Evolutionary conservation across 2,888 invertebrate genomes (phyloP).

Genomic region (Diplolepis rosae): DNA sequence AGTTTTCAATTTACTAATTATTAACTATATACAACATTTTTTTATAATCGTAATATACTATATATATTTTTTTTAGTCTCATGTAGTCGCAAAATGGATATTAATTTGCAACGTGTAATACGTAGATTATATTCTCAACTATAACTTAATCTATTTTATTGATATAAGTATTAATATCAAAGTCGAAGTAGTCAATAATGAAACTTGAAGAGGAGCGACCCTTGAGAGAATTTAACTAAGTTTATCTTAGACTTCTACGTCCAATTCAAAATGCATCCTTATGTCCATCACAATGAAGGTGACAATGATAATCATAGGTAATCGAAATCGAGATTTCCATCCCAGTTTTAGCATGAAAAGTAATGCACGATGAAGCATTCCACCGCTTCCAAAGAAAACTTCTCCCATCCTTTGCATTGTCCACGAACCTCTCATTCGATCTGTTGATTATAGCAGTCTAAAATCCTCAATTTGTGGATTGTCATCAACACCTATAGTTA

Average conservation of each 20-base stretch:
- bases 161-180: not conserved
- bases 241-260: not conserved
- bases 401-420: constrained; percentile 51
- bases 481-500: too few species aligned
- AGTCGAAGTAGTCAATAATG: not conserved
- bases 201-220: not conserved
- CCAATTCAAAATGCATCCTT: constrained; percentile 80
- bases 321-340: constrained; percentile 81
- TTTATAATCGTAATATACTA: not conserved
- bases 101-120: not conserved
- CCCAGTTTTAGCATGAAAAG: constrained; percentile 83
- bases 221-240: not conserved
- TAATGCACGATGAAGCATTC: constrained; percentile 75
- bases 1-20: not conserved
- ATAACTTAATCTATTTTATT: not conserved
- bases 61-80: not conserved
- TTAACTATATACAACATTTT: not conserved
- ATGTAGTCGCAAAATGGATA: not conserved
- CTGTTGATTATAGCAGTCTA: not conserved
- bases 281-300: constrained; percentile 81
- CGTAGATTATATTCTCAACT: not conserved
- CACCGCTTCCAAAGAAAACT: constrained; percentile 64
- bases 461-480: too few species aligned
- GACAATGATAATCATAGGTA: constrained; percentile 81
- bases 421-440: not conserved